phyloP scores from a whole-genome alignment of 2,888 invertebrate species.

The Spatulosminthurus flaviceps region DNA sequence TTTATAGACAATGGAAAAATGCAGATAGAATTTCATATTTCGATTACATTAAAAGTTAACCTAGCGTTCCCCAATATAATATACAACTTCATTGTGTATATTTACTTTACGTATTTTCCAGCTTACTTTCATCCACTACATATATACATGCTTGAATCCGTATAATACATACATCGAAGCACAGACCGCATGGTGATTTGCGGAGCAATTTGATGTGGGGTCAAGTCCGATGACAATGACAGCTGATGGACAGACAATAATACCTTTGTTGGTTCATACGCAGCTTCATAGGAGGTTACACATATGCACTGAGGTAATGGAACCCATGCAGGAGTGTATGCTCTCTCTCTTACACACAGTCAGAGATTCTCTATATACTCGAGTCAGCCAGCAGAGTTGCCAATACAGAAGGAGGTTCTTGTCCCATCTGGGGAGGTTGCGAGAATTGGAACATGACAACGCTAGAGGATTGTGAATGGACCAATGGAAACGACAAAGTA shows the following conservation, averaged over 20 bases:
- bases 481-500: slow-evolving; percentile 33
- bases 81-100: too few species aligned
- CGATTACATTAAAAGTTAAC: too few species aligned
- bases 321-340: too few species aligned
- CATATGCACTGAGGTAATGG: not conserved
- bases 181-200: slow-evolving; percentile 32
- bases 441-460: slow-evolving; percentile 29
- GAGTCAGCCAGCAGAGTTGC: not conserved
- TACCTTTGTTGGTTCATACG: slow-evolving; percentile 9
- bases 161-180: not conserved
- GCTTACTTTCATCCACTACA: too few species aligned
- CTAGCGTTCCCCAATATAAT: too few species aligned
- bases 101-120: too few species aligned
- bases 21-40: too few species aligned
- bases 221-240: slow-evolving; percentile 17
- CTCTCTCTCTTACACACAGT: not conserved
- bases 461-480: slow-evolving; percentile 19
- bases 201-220: slow-evolving; percentile 26
- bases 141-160: not conserved
- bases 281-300: not conserved
- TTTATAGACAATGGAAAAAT: too few species aligned
- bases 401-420: slow-evolving; percentile 23
- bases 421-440: slow-evolving; percentile 20
- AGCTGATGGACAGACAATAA: slow-evolving; percentile 36
- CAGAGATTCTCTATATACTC: not conserved